Base-by-base conservation (phyloP, 2,888 invertebrate genomes). In the Teleogryllus oceanicus region DNA sequence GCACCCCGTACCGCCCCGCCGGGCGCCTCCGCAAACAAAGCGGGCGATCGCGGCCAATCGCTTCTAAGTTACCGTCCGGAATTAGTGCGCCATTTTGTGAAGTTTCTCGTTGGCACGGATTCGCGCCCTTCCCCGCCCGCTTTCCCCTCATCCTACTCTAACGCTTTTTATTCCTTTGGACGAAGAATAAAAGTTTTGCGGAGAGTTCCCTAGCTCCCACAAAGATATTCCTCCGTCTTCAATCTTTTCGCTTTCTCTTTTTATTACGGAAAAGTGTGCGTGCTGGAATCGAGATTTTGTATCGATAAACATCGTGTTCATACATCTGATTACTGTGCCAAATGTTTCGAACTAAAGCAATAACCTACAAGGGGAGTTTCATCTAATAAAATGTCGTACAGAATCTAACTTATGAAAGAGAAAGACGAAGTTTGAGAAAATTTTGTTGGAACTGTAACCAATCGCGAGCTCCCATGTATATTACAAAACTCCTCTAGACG, bases 361-460 rank as follows among this genome's bases (percentile, higher is more conserved):
- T 62, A 62, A 62, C 62, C 62, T 62, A 62, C 62, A 62, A 62
- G 62, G n/a, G 62, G n/a, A 62, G 62, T 62, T 62, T n/a, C 62
- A 62, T 62, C 62, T n/a, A 62, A 62, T 62, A 62, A 62, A 62
- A 62, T 62, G 62, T n/a, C 62, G 4, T 62, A 62, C 62, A 62
- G 62, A n/a, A 62, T n/a, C n/a, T 62, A 62, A 62, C 62, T 62
- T 62, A 62, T 62, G 62, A 62, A 62, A 62, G 62, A 62, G n/a
- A 62, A 62, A 13, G n/a, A n/a, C 16, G n/a, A 62, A 62, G 62
- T 62, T 18, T 62, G 16, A 18, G 62, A n/a, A 62, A 62, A 62
- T 62, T 62, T 13, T 62, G 62, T n/a, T 13, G 62, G 62, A 62
- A n/a, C 62, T 62, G 62, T 62, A n/a, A n/a, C 62, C 62, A 62